Percentiles rank a stretch among this genome's conserved stretches.
phyloP scores from a whole-genome alignment of 2,113 vertebrate genomes.

The Xenopus tropicalis region DNA sequence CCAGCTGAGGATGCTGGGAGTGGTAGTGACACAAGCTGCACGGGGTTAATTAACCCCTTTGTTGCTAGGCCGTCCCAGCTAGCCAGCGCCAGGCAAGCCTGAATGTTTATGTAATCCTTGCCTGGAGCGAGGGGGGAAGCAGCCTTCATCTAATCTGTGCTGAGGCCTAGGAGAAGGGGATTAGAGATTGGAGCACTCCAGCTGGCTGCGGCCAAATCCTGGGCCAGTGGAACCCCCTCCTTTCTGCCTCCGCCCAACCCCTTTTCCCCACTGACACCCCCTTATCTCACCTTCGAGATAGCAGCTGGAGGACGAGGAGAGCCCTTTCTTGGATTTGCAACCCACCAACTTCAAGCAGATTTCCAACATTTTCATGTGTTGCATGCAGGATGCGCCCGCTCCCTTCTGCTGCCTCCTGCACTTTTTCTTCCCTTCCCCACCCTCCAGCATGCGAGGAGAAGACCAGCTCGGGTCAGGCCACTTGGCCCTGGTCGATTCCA shows the following conservation, averaged over 20 bases:
- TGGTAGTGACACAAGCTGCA: no score
- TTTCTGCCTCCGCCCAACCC: neutral
- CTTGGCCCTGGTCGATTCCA: slow-evolving; percentile 5
- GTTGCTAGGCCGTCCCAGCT: no score
- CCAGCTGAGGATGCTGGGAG: no score
- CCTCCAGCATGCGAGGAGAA: slow-evolving; percentile 34
- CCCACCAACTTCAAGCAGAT: slow-evolving; percentile 98
- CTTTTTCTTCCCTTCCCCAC: slow-evolving; percentile 33
- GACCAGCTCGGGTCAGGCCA: slow-evolving; percentile 12
- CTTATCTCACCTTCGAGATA: slow-evolving; percentile 89
- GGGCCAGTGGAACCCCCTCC: neutral
- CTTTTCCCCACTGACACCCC: neutral
- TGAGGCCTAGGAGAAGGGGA: slow-evolving; percentile 49
- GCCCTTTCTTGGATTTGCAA: slow-evolving; percentile 97
- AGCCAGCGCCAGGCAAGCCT: no score
- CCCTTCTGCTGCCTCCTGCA: slow-evolving; percentile 35
- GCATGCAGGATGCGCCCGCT: slow-evolving; percentile 49
- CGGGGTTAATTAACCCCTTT: no score
- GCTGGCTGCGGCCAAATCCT: neutral
- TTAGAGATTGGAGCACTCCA: slow-evolving; percentile 7
- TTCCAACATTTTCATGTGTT: slow-evolving; percentile 97
- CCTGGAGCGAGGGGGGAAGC: slow-evolving; percentile 5
- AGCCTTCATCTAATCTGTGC: slow-evolving; percentile 5
- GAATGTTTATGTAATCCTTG: neutral
- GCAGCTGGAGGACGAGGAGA: slow-evolving; percentile 94